Evolutionary conservation across 2,888 invertebrate genomes (phyloP).

Genomic region (Gastracanthus pulcherrimus): DNA sequence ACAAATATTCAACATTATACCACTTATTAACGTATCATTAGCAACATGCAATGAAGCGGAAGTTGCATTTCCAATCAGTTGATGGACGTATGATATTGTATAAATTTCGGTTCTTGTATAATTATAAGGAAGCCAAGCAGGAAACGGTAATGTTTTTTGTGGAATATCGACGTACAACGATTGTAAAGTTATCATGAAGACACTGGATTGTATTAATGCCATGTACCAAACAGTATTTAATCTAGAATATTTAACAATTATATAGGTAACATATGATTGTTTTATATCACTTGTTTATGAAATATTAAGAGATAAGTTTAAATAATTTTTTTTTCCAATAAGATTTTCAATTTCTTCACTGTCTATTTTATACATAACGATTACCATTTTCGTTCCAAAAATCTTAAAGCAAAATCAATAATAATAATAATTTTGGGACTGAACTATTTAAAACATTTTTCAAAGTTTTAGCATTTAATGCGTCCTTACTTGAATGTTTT

Average conservation of each 20-base stretch:
- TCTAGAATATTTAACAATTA: background rate
- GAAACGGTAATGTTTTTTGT: conserved; percentile 47
- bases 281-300: background rate
- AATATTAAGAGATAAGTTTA: too few relatives aligned
- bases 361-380: too few relatives aligned
- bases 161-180: background rate
- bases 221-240: conserved; percentile 41
- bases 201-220: background rate
- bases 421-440: too few relatives aligned
- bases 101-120: conserved; percentile 35
- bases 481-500: too few relatives aligned
- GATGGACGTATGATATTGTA: conserved; percentile 49
- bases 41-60: conserved; percentile 59
- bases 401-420: too few relatives aligned
- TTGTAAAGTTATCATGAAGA: conserved; percentile 8
- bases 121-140: conserved; percentile 59
- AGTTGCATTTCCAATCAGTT: conserved; percentile 52
- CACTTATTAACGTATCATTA: conserved; percentile 61
- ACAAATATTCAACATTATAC: conserved; percentile 61
- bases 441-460: too few relatives aligned
- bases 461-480: too few relatives aligned
- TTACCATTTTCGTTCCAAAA: too few relatives aligned
- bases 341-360: too few relatives aligned
- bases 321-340: too few relatives aligned
- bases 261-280: background rate